These are phyloP conservation scores for Burhinus bistriatus DNA, from an alignment of 2,113 vertebrate genomes.

Conservation along the genomic window DNA sequence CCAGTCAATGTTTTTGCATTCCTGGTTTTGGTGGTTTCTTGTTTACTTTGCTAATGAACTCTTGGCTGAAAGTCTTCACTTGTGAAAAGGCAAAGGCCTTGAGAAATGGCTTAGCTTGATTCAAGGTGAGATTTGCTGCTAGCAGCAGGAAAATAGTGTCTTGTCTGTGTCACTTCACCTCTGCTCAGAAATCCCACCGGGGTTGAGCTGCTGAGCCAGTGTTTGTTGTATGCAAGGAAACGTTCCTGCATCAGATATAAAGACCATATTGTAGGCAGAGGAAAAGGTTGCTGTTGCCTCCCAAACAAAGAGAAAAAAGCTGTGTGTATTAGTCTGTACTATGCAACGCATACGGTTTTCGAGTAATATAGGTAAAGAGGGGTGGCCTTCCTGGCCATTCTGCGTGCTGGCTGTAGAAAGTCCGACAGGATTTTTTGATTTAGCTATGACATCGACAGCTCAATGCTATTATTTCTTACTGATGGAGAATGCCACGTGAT, in stretches of 20 bases:
- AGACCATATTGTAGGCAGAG: not conserved
- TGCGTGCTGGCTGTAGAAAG: not conserved
- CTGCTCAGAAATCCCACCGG: not conserved
- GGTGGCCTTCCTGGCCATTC: not conserved
- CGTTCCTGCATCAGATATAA: not conserved
- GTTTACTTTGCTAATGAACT: not conserved
- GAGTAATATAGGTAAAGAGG: not conserved
- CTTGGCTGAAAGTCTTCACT: not conserved
- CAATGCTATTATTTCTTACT: not conserved
- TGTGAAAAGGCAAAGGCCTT: not conserved
- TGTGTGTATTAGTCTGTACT: accelerated
- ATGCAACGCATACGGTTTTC: accelerated
- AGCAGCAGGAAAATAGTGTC: not conserved
- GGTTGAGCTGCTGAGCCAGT: not conserved
- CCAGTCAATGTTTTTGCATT: not conserved
- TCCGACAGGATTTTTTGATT: not conserved
- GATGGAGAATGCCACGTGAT: not conserved
- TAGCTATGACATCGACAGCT: not conserved
- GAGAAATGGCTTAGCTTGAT: not conserved
- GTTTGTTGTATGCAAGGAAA: not conserved
- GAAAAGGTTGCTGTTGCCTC: not conserved
- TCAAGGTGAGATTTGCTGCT: not conserved
- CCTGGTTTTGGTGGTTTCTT: not conserved
- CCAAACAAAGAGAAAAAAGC: not conserved
- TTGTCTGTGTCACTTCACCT: not conserved